Evolutionary conservation across 2,888 invertebrate species (phyloP).

Genomic region (Diadromus collaris): DNA sequence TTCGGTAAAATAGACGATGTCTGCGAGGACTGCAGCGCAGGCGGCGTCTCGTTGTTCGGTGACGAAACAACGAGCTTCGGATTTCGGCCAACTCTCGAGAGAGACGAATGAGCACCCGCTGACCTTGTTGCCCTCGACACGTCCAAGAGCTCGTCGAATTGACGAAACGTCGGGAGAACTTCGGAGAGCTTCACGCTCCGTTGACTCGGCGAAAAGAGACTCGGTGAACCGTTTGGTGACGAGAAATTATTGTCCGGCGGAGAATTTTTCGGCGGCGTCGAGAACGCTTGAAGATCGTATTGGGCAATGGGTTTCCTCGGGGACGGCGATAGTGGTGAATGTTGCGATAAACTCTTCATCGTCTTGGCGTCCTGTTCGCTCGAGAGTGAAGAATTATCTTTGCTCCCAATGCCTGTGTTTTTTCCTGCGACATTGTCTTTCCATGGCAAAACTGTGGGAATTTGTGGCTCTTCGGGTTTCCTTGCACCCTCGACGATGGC

Average conservation of each 20-base stretch:
- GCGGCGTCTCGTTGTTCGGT: too few relatives aligned
- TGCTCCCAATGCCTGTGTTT: not conserved
- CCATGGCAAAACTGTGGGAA: not conserved
- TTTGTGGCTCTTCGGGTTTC: not conserved
- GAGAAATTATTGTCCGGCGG: not conserved
- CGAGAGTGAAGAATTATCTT: not conserved
- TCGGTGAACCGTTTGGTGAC: not conserved
- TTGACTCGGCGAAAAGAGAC: not conserved
- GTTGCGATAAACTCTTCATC: not conserved
- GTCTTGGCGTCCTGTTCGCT: not conserved
- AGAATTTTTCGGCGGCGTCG: not conserved
- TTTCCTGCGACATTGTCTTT: not conserved
- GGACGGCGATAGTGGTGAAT: not conserved
- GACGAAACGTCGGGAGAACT: conserved; percentile 54
- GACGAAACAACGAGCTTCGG: not conserved
- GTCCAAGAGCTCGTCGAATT: conserved; percentile 46
- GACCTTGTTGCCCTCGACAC: not conserved
- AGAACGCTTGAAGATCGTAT: not conserved
- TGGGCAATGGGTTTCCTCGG: not conserved
- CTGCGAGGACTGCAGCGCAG: not conserved
- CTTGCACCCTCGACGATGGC: conserved; percentile 69
- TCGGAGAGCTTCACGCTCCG: conserved; percentile 55
- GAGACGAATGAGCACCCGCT: not conserved
- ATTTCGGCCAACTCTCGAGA: conserved; percentile 8
- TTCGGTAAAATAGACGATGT: not conserved